Percentiles rank a stretch among this genome's conserved stretches.
These are phyloP conservation scores for Andrena haemorrhoa DNA, from an alignment of 2,888 invertebrate species.

Conservation along the genomic window DNA sequence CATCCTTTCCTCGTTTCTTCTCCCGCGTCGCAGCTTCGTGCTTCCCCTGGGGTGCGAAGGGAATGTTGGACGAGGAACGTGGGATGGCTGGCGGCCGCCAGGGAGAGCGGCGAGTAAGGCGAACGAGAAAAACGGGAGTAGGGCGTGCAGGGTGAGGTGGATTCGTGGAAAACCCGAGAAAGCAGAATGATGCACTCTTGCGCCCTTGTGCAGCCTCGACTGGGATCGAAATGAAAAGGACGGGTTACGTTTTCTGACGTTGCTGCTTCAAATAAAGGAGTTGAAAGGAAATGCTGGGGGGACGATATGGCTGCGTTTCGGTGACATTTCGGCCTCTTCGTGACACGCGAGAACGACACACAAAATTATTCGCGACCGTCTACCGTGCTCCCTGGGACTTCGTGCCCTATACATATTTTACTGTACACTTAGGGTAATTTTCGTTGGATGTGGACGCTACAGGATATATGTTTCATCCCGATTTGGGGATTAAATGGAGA, in stretches of 20 bases:
- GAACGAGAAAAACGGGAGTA: slow-evolving; percentile 26
- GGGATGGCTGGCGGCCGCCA: slow-evolving; percentile 11
- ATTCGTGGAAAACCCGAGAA: slow-evolving; percentile 62
- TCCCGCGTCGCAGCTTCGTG: slow-evolving; percentile 35
- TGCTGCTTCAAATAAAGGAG: slow-evolving; percentile 38
- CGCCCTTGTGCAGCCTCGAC: slow-evolving; percentile 21
- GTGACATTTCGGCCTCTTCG: slow-evolving; percentile 40
- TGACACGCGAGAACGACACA: background rate
- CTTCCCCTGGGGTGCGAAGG: slow-evolving; percentile 42
- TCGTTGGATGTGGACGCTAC: background rate
- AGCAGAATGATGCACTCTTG: slow-evolving; percentile 50
- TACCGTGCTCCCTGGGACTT: background rate
- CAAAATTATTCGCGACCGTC: slow-evolving; percentile 42
- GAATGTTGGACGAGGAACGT: slow-evolving; percentile 4
- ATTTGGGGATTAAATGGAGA: background rate
- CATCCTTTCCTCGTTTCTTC: slow-evolving; percentile 33
- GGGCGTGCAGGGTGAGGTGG: slow-evolving; percentile 29
- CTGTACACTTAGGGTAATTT: background rate
- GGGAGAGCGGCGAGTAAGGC: background rate
- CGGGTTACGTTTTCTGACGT: slow-evolving; percentile 41
- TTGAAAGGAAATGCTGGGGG: slow-evolving; percentile 20
- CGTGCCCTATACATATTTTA: slow-evolving; percentile 17
- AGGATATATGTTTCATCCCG: too few species aligned
- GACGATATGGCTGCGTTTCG: slow-evolving; percentile 19
- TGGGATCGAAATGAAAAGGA: slow-evolving; percentile 42